Evolutionary conservation across 2,888 invertebrate species (phyloP), one percentile per base, ranked within the genome.

Genomic region (Baronia brevicornis): DNA sequence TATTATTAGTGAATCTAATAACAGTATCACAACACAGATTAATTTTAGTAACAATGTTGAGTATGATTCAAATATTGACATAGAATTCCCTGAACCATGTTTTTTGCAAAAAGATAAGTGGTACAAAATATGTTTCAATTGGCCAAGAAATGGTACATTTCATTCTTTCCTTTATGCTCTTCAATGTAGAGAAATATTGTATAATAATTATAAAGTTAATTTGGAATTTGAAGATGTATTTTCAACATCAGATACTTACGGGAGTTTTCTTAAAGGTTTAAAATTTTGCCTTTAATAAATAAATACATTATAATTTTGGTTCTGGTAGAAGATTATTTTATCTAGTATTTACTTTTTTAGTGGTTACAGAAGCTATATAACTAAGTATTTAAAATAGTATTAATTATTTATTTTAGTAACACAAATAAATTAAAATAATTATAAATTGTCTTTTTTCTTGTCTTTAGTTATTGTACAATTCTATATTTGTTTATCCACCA

Each of bases 201-300:
- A 67, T 39, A 60, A 48, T 37, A 70, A 69, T 28, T 64, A 68
- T 22, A 74, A 62, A 41, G 65, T 77, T 13, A 54, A 55, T 29
- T 68, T 85, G 56, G 69, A 74, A 40, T 85, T 84, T 68, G 77
- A 82, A 44, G 85, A 85, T 43, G 48, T 70, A 34, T 51, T 56
- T 19, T 46, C 59, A 19, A 45, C 51, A 39, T 46, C 64, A 36
- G 59, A 64, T 19, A 61, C 54, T 39, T 55, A 59, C 45, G 80
- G 82, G 9, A 80, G 82, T 52, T 84, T 84, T 44, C 56, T 85
- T 12, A 68, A 64, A 48, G 77, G 75, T 1, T 54, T 85, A 34
- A 80, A 75, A 48, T 84, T 68, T 62, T 79, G 82, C 52, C 52
- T 84, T 43, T 84, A 61, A 65, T 24, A 32, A 27, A 36, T 7